phyloP scores from a whole-genome alignment of 1,140 invertebrate genomes.

The Zaprionus camerounensis region DNA sequence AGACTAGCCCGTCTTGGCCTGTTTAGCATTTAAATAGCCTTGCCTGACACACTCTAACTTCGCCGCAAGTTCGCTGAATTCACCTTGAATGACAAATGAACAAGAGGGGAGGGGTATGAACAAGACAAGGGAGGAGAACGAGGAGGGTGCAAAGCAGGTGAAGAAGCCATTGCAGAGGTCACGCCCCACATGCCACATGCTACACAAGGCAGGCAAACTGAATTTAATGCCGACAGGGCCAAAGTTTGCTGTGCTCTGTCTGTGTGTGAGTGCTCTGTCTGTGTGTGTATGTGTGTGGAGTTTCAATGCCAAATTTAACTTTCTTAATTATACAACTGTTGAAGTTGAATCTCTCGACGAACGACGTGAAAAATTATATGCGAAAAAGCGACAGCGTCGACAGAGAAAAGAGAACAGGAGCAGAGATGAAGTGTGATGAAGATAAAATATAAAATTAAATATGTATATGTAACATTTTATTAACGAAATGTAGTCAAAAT shows the following conservation, averaged over 20 bases:
- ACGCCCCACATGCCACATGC: constrained; percentile 13
- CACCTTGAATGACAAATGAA: constrained; percentile 28
- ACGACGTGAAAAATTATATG: not conserved
- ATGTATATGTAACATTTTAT: too few relatives aligned
- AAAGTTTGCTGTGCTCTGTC: not conserved
- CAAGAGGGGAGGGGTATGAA: not conserved
- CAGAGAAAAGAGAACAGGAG: not conserved
- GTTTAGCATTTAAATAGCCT: constrained; percentile 60
- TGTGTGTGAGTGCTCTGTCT: not conserved
- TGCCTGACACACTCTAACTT: not conserved
- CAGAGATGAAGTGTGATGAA: not conserved
- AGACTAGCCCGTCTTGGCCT: constrained; percentile 11
- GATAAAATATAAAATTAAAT: not conserved
- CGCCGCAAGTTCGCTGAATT: not conserved
- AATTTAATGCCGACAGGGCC: constrained; percentile 6
- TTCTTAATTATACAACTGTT: constrained; percentile 12
- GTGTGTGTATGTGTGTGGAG: not conserved
- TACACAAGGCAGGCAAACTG: not conserved
- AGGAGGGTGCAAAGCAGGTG: not conserved
- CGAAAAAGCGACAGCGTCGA: not conserved
- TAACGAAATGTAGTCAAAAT: not conserved
- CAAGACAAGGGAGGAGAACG: not conserved
- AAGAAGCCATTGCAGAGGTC: constrained; percentile 20
- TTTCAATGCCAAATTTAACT: constrained; percentile 11
- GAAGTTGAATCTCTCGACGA: not conserved